A percentile compares a stretch with the other conserved stretches of the same genome.
Conservation (phyloP, 2,113 vertebrate species). For the Protobothrops mucrosquamatus region DNA sequence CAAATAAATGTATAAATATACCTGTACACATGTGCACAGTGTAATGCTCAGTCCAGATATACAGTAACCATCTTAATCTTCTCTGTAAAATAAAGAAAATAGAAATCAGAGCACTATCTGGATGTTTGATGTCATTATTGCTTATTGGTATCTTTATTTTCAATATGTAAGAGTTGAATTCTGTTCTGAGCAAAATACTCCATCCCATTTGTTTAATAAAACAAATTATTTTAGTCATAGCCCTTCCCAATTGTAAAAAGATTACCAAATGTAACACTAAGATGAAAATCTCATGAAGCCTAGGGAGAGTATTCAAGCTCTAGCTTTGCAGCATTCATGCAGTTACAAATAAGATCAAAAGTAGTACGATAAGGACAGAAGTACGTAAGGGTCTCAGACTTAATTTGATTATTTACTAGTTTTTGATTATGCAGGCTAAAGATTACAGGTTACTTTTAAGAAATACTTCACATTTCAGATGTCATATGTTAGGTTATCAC, state of each 20-base stretch:
- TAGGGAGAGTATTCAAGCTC: slow-evolving; percentile 34
- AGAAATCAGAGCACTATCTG: slow-evolving; percentile 27
- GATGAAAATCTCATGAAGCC: background rate
- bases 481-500: background rate
- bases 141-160: slow-evolving; percentile 37
- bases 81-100: slow-evolving; percentile 37
- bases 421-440: slow-evolving; percentile 26
- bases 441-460: slow-evolving; percentile 29
- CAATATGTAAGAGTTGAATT: slow-evolving; percentile 6
- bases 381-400: slow-evolving; percentile 12
- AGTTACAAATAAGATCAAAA: slow-evolving; percentile 23
- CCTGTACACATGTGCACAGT: slow-evolving; percentile 42
- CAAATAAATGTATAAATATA: slow-evolving; percentile 27
- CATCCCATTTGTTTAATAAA: slow-evolving; percentile 26
- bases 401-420: slow-evolving; percentile 43
- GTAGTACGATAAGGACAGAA: slow-evolving; percentile 22
- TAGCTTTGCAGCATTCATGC: slow-evolving; percentile 28
- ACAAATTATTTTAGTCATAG: slow-evolving; percentile 29
- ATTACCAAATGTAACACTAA: slow-evolving; percentile 36
- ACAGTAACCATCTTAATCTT: slow-evolving; percentile 40
- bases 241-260: background rate
- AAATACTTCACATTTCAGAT: slow-evolving; percentile 25
- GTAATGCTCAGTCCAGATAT: slow-evolving; percentile 30
- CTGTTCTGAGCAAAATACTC: slow-evolving; percentile 5
- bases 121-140: slow-evolving; percentile 39